Base-by-base conservation (phyloP, 1,140 invertebrate species). In the Berghia stephanieae region DNA sequence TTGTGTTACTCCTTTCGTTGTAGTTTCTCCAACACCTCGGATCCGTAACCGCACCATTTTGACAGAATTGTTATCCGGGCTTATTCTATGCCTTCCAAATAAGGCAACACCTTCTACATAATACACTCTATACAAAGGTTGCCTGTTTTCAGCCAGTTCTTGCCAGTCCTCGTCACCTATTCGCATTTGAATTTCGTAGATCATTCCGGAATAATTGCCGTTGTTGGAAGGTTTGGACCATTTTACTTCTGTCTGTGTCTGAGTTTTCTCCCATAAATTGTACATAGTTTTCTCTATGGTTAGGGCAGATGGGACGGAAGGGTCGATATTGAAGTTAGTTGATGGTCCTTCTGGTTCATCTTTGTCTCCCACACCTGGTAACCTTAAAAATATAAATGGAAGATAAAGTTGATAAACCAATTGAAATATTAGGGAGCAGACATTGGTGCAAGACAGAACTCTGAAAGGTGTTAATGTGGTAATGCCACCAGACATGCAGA, bases 261-360 rank as follows among this genome's bases (percentile, higher is more conserved):
- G 57, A 10, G 57, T 63, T 31, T 63, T 31, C 34, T 10, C 57
- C 57, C 57, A 63, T 31, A 63, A 31, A 31, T 63, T 63, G 57
- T 24, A 63, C 57, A 63, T 10, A 27, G 10, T 63, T 63, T 63
- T 63, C 57, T 63, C 57, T 8, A 31, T 16, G 10, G 34, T 31
- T 8, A 63, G 18, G 8, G 57, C 13, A 8, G 34, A 31, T 16
- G 57, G 57, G 57, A 63, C 18, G 57, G 18, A 24, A 31, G 57
- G 57, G 57, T 63, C 57, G 27, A 63, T 63, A 31, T 63, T 63
- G 8, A 24, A 31, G 57, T 63, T 63, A 27, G 8, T 63, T 63
- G 10, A 24, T 10, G 10, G 57, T 63, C 34, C 18, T 16, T 31
- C 10, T 10, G 57, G 10, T 16, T 10, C 57, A 16, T 16, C 18